Conservation (phyloP, 2,113 vertebrate genomes). For the Benitochromis conjunctus region DNA sequence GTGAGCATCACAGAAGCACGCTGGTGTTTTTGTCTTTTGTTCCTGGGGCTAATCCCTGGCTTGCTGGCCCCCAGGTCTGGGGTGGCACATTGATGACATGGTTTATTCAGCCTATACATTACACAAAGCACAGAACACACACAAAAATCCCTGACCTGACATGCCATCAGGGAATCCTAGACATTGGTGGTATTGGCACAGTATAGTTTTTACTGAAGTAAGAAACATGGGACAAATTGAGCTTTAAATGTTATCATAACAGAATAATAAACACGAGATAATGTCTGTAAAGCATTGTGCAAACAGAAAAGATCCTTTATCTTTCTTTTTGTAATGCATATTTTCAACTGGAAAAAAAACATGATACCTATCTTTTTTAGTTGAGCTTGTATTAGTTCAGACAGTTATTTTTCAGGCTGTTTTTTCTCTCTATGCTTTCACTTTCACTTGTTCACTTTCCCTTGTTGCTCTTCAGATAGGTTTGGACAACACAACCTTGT, state of each 20-base stretch:
- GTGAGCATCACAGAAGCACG: conserved; percentile 57
- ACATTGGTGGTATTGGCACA: neutral
- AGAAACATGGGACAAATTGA: neutral
- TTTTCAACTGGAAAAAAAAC: neutral
- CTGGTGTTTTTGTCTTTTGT: conserved; percentile 59
- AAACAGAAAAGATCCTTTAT: neutral
- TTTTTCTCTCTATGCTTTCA: neutral
- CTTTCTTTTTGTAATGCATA: neutral
- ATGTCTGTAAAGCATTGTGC: neutral
- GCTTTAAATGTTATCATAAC: neutral
- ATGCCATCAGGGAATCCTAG: neutral
- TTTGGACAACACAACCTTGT: neutral
- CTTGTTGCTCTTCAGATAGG: neutral
- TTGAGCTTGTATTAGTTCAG: neutral
- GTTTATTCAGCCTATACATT: conserved; percentile 1
- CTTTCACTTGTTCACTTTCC: neutral
- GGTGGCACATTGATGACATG: conserved; percentile 3
- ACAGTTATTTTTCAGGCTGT: neutral
- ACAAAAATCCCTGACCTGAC: neutral
- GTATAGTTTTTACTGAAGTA: neutral
- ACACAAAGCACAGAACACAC: neutral
- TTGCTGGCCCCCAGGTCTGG: conserved; percentile 31
- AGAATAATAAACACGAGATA: neutral
- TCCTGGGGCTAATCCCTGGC: conserved; percentile 49
- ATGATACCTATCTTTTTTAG: neutral